Evolutionary conservation across 2,888 invertebrate species (phyloP).

Genomic region (Leptinotarsa juncta): DNA sequence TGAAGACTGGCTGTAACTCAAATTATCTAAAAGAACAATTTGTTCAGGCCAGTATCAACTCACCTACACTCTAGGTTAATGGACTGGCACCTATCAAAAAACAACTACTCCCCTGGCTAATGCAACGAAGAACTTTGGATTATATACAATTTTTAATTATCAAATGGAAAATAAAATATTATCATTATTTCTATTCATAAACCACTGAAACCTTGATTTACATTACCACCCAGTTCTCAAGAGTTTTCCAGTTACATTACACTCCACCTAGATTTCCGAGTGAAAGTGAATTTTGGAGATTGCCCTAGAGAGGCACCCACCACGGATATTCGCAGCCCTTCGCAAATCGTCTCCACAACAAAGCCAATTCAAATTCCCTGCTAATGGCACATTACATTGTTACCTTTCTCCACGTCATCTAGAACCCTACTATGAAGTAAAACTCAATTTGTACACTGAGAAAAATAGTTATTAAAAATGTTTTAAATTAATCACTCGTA

Average conservation of each 20-base stretch:
- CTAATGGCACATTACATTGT: slow-evolving; percentile 69
- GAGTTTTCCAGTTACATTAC: background rate
- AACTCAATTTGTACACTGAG: slow-evolving; percentile 53
- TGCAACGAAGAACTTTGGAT: no score
- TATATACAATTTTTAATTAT: no score
- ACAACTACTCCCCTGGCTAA: no score
- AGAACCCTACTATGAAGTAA: slow-evolving; percentile 57
- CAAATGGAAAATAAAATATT: no score
- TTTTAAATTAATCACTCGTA: no score
- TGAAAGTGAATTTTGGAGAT: slow-evolving; percentile 32
- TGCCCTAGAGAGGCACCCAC: slow-evolving; percentile 42
- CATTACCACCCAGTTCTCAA: background rate
- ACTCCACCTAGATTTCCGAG: slow-evolving; percentile 19
- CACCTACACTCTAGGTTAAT: no score
- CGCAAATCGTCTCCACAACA: slow-evolving; percentile 62
- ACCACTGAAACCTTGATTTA: background rate
- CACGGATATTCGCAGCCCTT: slow-evolving; percentile 49
- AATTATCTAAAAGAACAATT: no score
- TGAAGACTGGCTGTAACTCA: no score
- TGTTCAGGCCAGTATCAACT: no score
- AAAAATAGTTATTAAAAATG: background rate
- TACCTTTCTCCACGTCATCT: slow-evolving; percentile 20
- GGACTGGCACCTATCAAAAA: no score
- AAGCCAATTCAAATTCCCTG: slow-evolving; percentile 67
- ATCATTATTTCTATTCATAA: background rate